These are phyloP conservation scores for Cyprinodon diabolis DNA, from an alignment of 2,797 vertebrate species.

Conservation along the genomic window DNA sequence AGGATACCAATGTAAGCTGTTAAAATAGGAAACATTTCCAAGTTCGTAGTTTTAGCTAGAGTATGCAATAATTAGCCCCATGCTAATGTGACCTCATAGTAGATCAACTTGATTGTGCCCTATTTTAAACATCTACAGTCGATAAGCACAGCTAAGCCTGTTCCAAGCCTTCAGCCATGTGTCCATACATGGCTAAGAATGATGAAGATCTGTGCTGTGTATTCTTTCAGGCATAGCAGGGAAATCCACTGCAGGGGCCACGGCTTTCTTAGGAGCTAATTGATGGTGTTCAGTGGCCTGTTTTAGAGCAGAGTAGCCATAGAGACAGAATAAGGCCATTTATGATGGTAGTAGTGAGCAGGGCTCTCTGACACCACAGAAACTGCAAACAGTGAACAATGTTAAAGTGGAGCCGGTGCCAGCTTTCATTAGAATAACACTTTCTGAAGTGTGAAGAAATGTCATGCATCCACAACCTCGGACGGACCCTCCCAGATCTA, in stretches of 20 bases:
- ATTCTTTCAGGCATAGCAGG: slow-evolving; percentile 25
- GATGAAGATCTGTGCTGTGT: slow-evolving; percentile 6
- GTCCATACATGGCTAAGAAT: slow-evolving; percentile 34
- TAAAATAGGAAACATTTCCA: background rate
- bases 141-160: slow-evolving; percentile 56
- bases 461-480: background rate
- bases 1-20: no score
- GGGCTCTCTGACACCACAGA: slow-evolving; percentile 21
- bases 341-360: slow-evolving; percentile 31
- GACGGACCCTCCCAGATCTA: background rate
- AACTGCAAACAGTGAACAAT: background rate
- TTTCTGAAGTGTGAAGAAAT: background rate
- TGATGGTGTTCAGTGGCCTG: slow-evolving; percentile 48
- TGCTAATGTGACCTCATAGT: slow-evolving; percentile 19
- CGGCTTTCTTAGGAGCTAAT: slow-evolving; percentile 21
- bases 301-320: slow-evolving; percentile 24
- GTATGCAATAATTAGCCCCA: slow-evolving; percentile 24
- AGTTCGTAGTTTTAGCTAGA: background rate
- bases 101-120: slow-evolving; percentile 45
- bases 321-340: slow-evolving; percentile 73
- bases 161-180: slow-evolving; percentile 61
- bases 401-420: background rate
- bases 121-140: slow-evolving; percentile 29
- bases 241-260: slow-evolving; percentile 11
- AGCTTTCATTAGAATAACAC: background rate